Conservation (phyloP, 2,113 vertebrate species). For the Trochalopteron elliotii region DNA sequence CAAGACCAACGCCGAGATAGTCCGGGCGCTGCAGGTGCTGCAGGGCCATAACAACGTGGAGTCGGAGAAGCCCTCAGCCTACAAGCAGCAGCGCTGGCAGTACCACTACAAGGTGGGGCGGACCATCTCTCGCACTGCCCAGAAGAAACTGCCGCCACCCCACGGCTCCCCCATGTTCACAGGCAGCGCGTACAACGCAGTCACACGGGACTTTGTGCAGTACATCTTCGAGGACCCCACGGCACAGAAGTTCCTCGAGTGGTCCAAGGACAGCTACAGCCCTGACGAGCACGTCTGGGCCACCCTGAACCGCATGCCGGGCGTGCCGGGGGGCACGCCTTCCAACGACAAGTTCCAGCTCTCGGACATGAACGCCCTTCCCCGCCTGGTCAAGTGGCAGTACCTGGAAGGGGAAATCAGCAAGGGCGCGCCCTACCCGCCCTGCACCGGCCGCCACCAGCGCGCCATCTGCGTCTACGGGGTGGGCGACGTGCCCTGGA, state of each 20-base stretch:
- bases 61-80: slow-evolving; percentile 64
- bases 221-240: slow-evolving; percentile 72
- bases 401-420: slow-evolving; percentile 74
- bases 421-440: slow-evolving; percentile 81
- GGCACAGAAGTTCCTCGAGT: slow-evolving; percentile 76
- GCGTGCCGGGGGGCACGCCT: slow-evolving; percentile 81
- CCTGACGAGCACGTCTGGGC: slow-evolving; percentile 94
- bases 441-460: slow-evolving; percentile 79
- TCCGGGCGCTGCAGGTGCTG: slow-evolving; percentile 76
- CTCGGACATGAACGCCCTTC: slow-evolving; percentile 84
- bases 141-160: slow-evolving; percentile 76
- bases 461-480: slow-evolving; percentile 85
- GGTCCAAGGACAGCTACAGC: slow-evolving; percentile 91
- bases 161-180: slow-evolving; percentile 80
- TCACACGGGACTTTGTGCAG: slow-evolving; percentile 81
- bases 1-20: slow-evolving; percentile 89
- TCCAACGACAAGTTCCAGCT: slow-evolving; percentile 75
- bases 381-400: slow-evolving; percentile 86
- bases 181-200: slow-evolving; percentile 86
- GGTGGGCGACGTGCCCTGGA: slow-evolving; percentile 83
- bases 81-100: slow-evolving; percentile 79
- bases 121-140: background rate
- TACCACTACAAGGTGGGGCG: slow-evolving; percentile 69
- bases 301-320: slow-evolving; percentile 82
- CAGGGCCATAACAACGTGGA: slow-evolving; percentile 88